These are phyloP conservation scores for Chelonus formosanus DNA, from an alignment of 2,888 invertebrate species.

Conservation along the genomic window DNA sequence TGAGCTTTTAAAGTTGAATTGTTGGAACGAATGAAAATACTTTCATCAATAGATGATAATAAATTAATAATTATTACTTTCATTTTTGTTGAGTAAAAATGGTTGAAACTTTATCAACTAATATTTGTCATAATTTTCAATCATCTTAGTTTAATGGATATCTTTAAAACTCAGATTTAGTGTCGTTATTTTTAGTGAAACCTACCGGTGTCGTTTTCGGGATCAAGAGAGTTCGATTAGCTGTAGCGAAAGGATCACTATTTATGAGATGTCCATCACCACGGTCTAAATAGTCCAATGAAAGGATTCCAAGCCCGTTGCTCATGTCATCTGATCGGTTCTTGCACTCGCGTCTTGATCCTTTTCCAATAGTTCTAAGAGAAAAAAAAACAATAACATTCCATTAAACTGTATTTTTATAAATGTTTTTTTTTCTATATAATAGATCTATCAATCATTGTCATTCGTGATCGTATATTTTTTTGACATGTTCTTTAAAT, in stretches of 20 bases:
- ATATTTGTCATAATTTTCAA: too few species aligned
- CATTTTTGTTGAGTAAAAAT: too few species aligned
- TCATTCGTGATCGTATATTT: too few species aligned
- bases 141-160: too few species aligned
- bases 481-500: too few species aligned
- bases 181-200: neutral
- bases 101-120: too few species aligned
- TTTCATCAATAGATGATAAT: too few species aligned
- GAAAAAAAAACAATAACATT: constrained; percentile 8
- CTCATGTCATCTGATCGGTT: constrained; percentile 51
- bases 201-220: constrained; percentile 55
- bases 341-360: constrained; percentile 57
- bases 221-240: constrained; percentile 52
- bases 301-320: constrained; percentile 56
- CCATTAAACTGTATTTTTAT: neutral
- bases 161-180: too few species aligned
- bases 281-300: constrained; percentile 60
- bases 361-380: constrained; percentile 54
- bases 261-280: constrained; percentile 58
- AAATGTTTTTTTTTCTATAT: neutral
- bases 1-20: too few species aligned
- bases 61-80: too few species aligned
- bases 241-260: constrained; percentile 55
- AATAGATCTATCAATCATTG: neutral
- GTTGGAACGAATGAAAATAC: too few species aligned